Conservation (phyloP, 1,140 invertebrate species). For the Colletes latitarsis region DNA sequence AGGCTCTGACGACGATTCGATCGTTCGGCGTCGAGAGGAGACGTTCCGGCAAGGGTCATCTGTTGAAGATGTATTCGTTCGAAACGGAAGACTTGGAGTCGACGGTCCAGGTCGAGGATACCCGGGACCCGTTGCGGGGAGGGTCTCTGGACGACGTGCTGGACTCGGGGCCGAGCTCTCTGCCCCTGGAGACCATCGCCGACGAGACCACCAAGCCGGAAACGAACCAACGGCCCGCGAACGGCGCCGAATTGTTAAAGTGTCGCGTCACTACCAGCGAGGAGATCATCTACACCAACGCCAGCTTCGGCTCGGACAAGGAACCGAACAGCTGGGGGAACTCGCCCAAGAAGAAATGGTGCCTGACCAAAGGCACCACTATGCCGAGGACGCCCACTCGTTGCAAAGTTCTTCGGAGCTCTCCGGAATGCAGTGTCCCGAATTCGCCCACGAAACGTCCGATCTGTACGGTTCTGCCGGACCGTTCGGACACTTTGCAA, state of each 20-base stretch:
- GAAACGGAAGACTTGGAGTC: slow-evolving; percentile 77
- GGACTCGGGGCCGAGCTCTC: slow-evolving; percentile 71
- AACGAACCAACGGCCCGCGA: slow-evolving; percentile 22
- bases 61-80: slow-evolving; percentile 78
- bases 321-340: slow-evolving; percentile 72
- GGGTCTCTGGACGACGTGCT: slow-evolving; percentile 73
- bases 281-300: slow-evolving; percentile 74
- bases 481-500: slow-evolving; percentile 44
- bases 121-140: slow-evolving; percentile 68
- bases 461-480: slow-evolving; percentile 59
- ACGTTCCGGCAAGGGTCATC: slow-evolving; percentile 72
- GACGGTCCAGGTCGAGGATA: slow-evolving; percentile 45
- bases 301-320: slow-evolving; percentile 67
- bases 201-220: slow-evolving; percentile 47
- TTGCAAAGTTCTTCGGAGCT: not conserved
- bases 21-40: slow-evolving; percentile 53
- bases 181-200: slow-evolving; percentile 65
- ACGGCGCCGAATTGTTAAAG: slow-evolving; percentile 70
- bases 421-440: slow-evolving; percentile 65
- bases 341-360: slow-evolving; percentile 65
- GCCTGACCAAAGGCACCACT: slow-evolving; percentile 49
- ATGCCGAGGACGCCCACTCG: slow-evolving; percentile 26
- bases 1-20: not conserved
- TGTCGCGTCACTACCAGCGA: slow-evolving; percentile 77
- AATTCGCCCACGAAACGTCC: slow-evolving; percentile 73